A percentile compares a stretch with the other conserved stretches of the same genome.
Evolutionary conservation across 2,113 vertebrate genomes (phyloP).

Genomic region (Barbus barbus): DNA sequence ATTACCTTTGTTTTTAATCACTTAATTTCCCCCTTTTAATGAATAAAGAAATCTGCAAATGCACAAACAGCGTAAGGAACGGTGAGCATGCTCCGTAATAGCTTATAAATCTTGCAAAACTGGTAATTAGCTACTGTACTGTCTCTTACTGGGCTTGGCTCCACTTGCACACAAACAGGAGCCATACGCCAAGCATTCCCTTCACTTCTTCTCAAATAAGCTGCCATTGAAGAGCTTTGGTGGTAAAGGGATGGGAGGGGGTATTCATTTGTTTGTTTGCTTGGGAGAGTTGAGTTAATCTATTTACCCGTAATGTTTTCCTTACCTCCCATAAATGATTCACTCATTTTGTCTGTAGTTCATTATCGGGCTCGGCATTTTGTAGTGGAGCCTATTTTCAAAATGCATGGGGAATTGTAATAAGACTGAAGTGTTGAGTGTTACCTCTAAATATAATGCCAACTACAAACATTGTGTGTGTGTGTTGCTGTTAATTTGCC

Average conservation of each 20-base stretch:
- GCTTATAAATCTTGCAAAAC: slow-evolving; percentile 70
- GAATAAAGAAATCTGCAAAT: slow-evolving; percentile 71
- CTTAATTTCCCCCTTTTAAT: slow-evolving; percentile 67
- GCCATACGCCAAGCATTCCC: slow-evolving; percentile 35
- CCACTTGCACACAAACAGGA: slow-evolving; percentile 54
- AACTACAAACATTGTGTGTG: not conserved
- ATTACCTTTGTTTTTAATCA: slow-evolving; percentile 70
- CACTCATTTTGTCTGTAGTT: slow-evolving; percentile 27
- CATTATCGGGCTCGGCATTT: slow-evolving; percentile 26
- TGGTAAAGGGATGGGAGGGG: not conserved
- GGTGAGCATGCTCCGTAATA: slow-evolving; percentile 63
- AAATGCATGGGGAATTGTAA: slow-evolving; percentile 38
- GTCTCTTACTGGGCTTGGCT: slow-evolving; percentile 56
- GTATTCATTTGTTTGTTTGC: slow-evolving; percentile 57
- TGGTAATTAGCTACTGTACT: slow-evolving; percentile 67
- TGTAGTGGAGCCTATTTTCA: slow-evolving; percentile 37
- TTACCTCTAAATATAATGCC: slow-evolving; percentile 15
- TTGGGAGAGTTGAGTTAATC: slow-evolving; percentile 63
- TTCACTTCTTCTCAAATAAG: slow-evolving; percentile 3
- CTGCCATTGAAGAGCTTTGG: not conserved
- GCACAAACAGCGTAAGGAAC: slow-evolving; percentile 67
- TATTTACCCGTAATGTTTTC: slow-evolving; percentile 39
- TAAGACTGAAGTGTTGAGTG: not conserved
- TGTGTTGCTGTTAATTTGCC: slow-evolving; percentile 24
- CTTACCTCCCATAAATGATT: slow-evolving; percentile 42